Conservation (phyloP, 1,140 invertebrate species). For the Drosophila santomea region DNA sequence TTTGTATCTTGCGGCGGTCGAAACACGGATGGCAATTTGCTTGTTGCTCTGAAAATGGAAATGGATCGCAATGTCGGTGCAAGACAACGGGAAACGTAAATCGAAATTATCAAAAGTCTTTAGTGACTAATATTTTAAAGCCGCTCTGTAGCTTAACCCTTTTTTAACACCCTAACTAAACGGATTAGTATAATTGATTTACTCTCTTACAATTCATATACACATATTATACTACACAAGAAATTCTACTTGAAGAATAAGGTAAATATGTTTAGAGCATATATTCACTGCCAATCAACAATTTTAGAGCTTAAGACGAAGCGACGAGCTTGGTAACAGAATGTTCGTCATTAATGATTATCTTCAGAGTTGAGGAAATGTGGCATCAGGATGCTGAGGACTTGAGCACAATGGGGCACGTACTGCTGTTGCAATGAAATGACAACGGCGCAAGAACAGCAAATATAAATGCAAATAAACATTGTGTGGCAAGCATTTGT, state of each 20-base stretch:
- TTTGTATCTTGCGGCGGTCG: slow-evolving; percentile 50
- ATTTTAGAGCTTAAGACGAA: background rate
- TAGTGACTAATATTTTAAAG: no score
- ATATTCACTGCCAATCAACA: background rate
- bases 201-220: background rate
- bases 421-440: slow-evolving; percentile 63
- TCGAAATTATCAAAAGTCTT: background rate
- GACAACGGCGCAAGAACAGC: slow-evolving; percentile 50
- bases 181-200: background rate
- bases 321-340: background rate
- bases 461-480: slow-evolving; percentile 79
- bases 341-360: slow-evolving; percentile 5
- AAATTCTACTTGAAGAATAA: background rate
- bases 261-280: background rate
- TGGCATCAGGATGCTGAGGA: slow-evolving; percentile 7
- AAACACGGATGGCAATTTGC: slow-evolving; percentile 5
- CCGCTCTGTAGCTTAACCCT: background rate
- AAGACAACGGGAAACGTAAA: slow-evolving; percentile 2
- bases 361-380: background rate
- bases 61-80: slow-evolving; percentile 25
- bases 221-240: no score
- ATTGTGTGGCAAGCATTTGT: slow-evolving; percentile 74
- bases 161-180: no score
- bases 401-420: slow-evolving; percentile 63
- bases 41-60: slow-evolving; percentile 48